Evolutionary conservation across 2,888 invertebrate genomes (phyloP), one percentile per base, ranked within the genome.

Genomic region (Petrolisthes cinctipes): DNA sequence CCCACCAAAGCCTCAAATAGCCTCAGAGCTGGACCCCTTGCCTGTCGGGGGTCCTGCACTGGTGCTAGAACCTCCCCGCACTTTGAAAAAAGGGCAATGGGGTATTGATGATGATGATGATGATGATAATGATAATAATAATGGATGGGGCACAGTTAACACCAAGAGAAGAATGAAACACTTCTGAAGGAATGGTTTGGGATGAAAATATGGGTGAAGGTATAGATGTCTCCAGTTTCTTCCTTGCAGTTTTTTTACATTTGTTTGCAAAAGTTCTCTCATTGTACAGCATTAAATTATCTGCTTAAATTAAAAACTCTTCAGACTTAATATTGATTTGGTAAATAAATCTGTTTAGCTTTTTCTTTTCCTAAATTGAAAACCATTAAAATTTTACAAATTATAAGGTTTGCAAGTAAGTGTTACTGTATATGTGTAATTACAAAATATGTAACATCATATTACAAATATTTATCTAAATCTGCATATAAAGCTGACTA

Each of bases 391-490:
- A 14, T 71, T 71, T 20, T 71, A 71, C 14, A 71, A n/a, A 71
- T 71, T 71, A n/a, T 71, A 71, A 14, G n/a, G 71, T 71, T 71
- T 71, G 71, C 71, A 71, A n/a, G 7, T 71, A 17, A 71, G 71
- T 71, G 71, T 71, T 71, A 14, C 37, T 37, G 37, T 71, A 71
- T 71, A 20, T 71, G 14, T 71, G 71, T 71, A 71, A n/a, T 71
- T 71, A n/a, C 71, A 71, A 71, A n/a, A n/a, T 71, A 71, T 71
- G 20, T 71, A n/a, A 71, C 14, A n/a, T 71, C 3, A 4, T 71
- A n/a, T 71, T 71, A n/a, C 71, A 71, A 71, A n/a, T 37, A 17
- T 71, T 71, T 71, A n/a, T 20, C 20, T 71, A 61, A 61, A 61
- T 17, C 17, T 17, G 7, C 71, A n/a, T 71, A n/a, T 71, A 71